These are phyloP conservation scores for Helicoverpa zea DNA, from an alignment of 1,140 invertebrate species.

Conservation along the genomic window DNA sequence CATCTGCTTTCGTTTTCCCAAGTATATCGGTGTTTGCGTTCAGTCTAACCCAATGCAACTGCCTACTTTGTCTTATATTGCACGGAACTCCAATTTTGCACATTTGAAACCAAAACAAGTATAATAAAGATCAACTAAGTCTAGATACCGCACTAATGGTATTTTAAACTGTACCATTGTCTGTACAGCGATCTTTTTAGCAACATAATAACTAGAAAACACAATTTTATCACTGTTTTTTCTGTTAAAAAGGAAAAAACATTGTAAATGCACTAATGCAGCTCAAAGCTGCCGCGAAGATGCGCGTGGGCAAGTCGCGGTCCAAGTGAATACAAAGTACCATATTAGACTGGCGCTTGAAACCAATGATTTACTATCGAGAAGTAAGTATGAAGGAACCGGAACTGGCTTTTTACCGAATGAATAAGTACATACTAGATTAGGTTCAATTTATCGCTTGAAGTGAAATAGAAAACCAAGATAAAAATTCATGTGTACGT, in stretches of 20 bases:
- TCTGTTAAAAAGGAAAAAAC: background rate
- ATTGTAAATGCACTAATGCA: background rate
- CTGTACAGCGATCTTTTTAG: background rate
- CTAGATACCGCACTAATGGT: background rate
- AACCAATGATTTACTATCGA: background rate
- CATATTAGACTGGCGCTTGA: background rate
- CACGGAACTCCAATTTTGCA: background rate
- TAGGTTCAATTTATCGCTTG: no score
- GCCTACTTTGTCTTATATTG: background rate
- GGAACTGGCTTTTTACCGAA: background rate
- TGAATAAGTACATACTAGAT: no score
- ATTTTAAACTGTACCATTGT: constrained; percentile 12
- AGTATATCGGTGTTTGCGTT: no score
- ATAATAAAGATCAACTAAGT: background rate
- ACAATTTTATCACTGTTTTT: background rate
- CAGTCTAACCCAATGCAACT: no score
- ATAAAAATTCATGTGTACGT: no score
- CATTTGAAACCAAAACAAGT: background rate
- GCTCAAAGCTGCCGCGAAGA: background rate
- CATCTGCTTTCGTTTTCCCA: no score
- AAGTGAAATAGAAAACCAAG: no score
- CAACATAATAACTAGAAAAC: constrained; percentile 1
- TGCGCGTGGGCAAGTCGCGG: constrained; percentile 3
- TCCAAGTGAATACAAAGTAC: constrained; percentile 1
- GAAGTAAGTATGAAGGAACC: background rate